Conservation (phyloP, 2,797 vertebrate genomes). For the Typhlichthys subterraneus region DNA sequence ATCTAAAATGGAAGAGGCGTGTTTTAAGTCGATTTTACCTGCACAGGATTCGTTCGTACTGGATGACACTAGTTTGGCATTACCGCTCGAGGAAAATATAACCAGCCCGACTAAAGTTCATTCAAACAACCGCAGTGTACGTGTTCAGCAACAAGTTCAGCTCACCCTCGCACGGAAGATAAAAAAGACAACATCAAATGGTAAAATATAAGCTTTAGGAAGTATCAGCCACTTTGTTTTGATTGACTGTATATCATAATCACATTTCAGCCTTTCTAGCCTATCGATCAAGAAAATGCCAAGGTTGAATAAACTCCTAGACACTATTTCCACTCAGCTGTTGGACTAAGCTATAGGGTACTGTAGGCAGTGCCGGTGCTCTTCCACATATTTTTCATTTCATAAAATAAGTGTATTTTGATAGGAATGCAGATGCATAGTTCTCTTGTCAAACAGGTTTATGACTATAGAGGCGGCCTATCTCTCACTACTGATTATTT, state of each 20-base stretch:
- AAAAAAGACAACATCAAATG: slow-evolving; percentile 31
- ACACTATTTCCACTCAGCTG: neutral
- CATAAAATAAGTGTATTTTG: neutral
- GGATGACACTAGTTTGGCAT: slow-evolving; percentile 60
- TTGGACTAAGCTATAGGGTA: neutral
- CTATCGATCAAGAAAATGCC: neutral
- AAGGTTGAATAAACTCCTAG: no score
- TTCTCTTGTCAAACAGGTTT: slow-evolving; percentile 54
- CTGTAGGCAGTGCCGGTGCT: neutral
- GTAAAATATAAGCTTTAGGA: slow-evolving; percentile 27
- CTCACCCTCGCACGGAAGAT: slow-evolving; percentile 56
- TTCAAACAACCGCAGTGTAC: slow-evolving; percentile 29
- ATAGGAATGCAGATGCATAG: slow-evolving; percentile 10
- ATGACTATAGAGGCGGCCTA: slow-evolving; percentile 13
- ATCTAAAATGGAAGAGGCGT: slow-evolving; percentile 46
- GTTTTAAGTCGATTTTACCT: slow-evolving; percentile 46
- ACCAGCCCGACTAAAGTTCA: neutral
- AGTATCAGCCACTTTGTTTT: neutral
- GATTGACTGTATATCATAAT: neutral
- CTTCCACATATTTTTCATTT: neutral
- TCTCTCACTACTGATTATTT: neutral
- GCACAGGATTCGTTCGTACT: neutral
- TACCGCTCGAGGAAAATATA: slow-evolving; percentile 38
- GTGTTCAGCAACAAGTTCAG: slow-evolving; percentile 66
- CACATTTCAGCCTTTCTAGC: neutral